phyloP scores from a whole-genome alignment of 2,113 vertebrate species.

The Cyanoliseus patagonus region DNA sequence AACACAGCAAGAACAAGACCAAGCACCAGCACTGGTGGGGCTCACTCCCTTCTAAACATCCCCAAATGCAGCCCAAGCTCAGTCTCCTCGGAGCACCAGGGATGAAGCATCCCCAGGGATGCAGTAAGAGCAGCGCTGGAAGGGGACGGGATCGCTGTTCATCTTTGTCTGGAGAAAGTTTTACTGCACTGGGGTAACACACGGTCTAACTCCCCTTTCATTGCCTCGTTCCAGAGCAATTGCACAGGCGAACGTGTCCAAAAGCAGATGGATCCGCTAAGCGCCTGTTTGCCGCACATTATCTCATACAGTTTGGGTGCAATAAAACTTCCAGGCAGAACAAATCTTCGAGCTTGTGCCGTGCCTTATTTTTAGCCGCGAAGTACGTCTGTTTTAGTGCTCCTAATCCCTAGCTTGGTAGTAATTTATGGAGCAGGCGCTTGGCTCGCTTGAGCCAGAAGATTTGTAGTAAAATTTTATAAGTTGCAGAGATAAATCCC shows the following conservation, averaged over 20 bases:
- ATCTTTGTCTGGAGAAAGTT: conserved; percentile 12
- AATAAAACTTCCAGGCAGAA: conserved; percentile 69
- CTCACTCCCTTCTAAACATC: not conserved
- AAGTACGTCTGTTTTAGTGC: conserved; percentile 67
- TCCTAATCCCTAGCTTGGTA: conserved; percentile 65
- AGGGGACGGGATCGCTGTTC: accelerated
- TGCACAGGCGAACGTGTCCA: conserved; percentile 22
- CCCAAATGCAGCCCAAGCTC: not conserved
- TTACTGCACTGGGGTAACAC: not conserved
- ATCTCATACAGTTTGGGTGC: conserved; percentile 66
- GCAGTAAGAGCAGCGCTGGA: not conserved
- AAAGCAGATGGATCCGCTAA: conserved; percentile 63
- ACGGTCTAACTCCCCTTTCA: not conserved
- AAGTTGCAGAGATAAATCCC: conserved; percentile 63
- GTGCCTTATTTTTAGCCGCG: conserved; percentile 58
- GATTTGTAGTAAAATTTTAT: conserved; percentile 66
- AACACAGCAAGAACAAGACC: not conserved
- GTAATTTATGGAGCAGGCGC: conserved; percentile 63
- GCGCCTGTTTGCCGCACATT: conserved; percentile 46
- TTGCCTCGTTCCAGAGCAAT: conserved; percentile 33
- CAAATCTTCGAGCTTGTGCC: conserved; percentile 60
- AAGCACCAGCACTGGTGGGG: not conserved
- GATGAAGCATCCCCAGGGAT: not conserved
- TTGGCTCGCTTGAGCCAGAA: conserved; percentile 23
- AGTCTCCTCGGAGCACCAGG: accelerated